phyloP scores from a whole-genome alignment of 2,113 vertebrate genomes.

The Gavia stellata region DNA sequence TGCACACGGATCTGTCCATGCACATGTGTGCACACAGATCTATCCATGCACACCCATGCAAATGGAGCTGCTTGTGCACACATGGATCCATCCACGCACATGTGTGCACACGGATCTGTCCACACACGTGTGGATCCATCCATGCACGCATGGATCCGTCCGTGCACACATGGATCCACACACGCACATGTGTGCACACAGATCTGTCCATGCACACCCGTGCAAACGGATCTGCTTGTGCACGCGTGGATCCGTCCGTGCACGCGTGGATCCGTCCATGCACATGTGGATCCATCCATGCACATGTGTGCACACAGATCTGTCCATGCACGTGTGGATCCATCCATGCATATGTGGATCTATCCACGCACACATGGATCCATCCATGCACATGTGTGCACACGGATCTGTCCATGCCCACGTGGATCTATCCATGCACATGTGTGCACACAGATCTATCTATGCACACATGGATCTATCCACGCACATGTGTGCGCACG shows the following conservation, averaged over 20 bases:
- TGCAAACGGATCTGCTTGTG: fast-evolving
- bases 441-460: neutral
- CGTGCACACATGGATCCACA: fast-evolving
- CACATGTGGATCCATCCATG: fast-evolving
- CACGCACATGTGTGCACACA: fast-evolving
- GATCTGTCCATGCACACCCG: fast-evolving
- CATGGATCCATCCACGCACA: fast-evolving
- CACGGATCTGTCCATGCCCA: neutral
- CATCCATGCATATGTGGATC: fast-evolving
- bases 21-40: too few relatives aligned
- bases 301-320: neutral
- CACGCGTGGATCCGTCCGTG: fast-evolving
- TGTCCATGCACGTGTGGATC: fast-evolving
- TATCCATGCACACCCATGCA: too few relatives aligned
- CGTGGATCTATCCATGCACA: neutral
- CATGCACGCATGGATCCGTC: neutral
- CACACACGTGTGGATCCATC: neutral
- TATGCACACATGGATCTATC: too few relatives aligned
- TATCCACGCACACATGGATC: too few relatives aligned
- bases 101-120: neutral
- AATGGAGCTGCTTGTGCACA: too few relatives aligned
- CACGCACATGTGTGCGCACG: too few relatives aligned
- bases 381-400: neutral
- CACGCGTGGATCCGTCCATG: fast-evolving
- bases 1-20: neutral